phyloP scores from a whole-genome alignment of 2,888 invertebrate genomes.

The Galeruca laticollis region DNA sequence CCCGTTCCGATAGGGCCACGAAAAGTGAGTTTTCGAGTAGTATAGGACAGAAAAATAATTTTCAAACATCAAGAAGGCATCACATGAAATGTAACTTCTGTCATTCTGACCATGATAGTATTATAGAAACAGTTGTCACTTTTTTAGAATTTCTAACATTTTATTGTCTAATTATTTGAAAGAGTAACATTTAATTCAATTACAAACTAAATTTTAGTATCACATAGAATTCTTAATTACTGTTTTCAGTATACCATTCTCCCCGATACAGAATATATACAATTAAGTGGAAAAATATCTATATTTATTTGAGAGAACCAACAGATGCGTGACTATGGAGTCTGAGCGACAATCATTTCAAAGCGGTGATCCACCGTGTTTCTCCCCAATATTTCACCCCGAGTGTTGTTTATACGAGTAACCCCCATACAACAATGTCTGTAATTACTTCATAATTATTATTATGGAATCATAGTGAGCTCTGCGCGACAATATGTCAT shows the following conservation, averaged over 20 bases:
- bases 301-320: slow-evolving; percentile 45
- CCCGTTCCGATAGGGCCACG: no score
- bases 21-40: no score
- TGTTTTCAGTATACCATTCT: background rate
- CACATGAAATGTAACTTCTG: no score
- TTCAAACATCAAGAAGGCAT: no score
- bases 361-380: slow-evolving; percentile 24
- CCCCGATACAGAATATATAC: slow-evolving; percentile 11
- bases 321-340: slow-evolving; percentile 49
- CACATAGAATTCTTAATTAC: no score
- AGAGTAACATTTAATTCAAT: no score
- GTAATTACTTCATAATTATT: slow-evolving; percentile 58
- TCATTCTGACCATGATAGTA: no score
- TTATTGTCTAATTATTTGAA: no score
- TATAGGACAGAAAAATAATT: no score
- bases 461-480: slow-evolving; percentile 55
- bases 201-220: no score
- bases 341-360: slow-evolving; percentile 39
- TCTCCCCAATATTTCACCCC: slow-evolving; percentile 34
- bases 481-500: slow-evolving; percentile 54
- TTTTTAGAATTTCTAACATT: no score
- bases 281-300: slow-evolving; percentile 25
- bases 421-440: slow-evolving; percentile 51
- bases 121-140: no score
- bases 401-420: slow-evolving; percentile 44